Evolutionary conservation across 2,797 vertebrate genomes (phyloP).

Genomic region (Alectoris magna): DNA sequence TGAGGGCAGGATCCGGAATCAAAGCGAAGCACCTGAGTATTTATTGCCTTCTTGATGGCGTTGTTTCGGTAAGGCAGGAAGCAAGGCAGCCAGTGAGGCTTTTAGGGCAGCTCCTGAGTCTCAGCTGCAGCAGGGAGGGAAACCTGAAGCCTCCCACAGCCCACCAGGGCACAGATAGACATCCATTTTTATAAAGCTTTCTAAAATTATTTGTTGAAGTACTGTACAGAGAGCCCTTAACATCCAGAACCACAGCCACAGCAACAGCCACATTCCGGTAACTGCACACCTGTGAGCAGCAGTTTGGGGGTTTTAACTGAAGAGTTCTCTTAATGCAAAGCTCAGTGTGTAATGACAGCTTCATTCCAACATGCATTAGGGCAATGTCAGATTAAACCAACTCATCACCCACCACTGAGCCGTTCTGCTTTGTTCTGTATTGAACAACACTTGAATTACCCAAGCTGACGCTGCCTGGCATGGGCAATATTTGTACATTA

Average conservation of each 20-base stretch:
- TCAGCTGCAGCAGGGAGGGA: background rate
- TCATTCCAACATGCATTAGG: conserved; percentile 1
- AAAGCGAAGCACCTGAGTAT: conserved; percentile 11
- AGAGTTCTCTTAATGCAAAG: background rate
- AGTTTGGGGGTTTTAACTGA: background rate
- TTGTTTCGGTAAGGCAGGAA: conserved; percentile 9
- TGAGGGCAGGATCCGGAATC: background rate
- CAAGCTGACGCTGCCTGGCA: background rate
- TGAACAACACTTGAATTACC: background rate
- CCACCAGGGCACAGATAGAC: background rate
- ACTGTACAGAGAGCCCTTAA: background rate
- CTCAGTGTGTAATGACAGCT: background rate
- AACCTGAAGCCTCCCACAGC: conserved; percentile 36
- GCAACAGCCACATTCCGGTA: background rate
- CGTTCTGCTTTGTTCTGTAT: rapidly evolving
- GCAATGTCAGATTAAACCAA: background rate
- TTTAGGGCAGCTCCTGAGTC: conserved; percentile 16
- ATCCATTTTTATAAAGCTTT: conserved; percentile 22
- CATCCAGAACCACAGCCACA: background rate
- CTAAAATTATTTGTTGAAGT: conserved; percentile 19
- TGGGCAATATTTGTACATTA: background rate
- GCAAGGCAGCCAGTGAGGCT: conserved; percentile 11
- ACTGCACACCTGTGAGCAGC: background rate
- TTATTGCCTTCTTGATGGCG: background rate
- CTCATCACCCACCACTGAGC: background rate